Evolutionary conservation across 2,797 vertebrate species (phyloP), one percentile per base, ranked within the genome.

Genomic region (Bufotes viridis): DNA sequence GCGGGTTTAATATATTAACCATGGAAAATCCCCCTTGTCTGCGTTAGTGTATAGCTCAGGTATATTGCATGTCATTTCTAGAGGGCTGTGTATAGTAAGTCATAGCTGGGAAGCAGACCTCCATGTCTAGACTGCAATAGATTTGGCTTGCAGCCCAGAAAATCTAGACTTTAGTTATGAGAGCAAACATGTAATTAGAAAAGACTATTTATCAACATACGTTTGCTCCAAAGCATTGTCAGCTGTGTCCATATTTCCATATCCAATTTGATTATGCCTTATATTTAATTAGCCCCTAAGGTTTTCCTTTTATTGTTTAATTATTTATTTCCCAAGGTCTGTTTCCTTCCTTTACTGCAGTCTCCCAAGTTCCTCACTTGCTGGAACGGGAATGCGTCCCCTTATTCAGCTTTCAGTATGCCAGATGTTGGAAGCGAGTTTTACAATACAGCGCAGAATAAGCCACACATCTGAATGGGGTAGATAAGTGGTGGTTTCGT

Each of bases 361-460:
- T 81, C 70, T 81, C 69, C 69, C 69, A 57, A 69, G 70, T 81
- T 67, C 87, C 67, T 82, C 24, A 82, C 69, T 78, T 81, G 65
- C 61, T 81, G 83, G 78, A 74, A 85, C 29, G 24, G 88, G 20
- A 89, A 81, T 81, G 22, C 81, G 57, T 88, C 65, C 65, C 26
- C 80, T 42, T 78, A 87, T 87, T 83, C 82, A 83, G 87, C 60
- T 88, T 88, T 81, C 78, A 81, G 57, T 65, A 67, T 34, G 87
- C 88, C 88, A 89, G 88, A 89, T 89, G 87, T 86, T 89, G 78
- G 83, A 82, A 82, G 67, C 60, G 34, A 17, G 14, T 86, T 89
- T 89, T 88, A 88, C 87, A 83, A 78, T 84, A 70, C 63, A 81
- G 60, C 20, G 60, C 84, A 81, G 83, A 78, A 34, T 78, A 65